Base-by-base conservation (phyloP, 2,797 vertebrate genomes). In the Pantherophis alleghaniensis region DNA sequence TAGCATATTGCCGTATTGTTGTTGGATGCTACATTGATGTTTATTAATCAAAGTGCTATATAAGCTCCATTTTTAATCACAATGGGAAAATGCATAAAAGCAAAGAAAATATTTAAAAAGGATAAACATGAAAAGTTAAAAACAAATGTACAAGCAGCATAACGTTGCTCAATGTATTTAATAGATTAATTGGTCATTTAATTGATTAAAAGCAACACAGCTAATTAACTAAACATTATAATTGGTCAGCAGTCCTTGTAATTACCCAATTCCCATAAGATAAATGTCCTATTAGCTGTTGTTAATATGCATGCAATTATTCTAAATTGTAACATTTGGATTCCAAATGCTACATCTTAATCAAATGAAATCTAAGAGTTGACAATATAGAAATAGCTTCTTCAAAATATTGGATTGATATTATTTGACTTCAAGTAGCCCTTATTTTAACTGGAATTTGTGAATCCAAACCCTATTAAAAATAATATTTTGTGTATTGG, bases 161-260 rank as follows among this genome's bases (percentile, higher is more conserved):
- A 88, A 88, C 24, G 91, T 63, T 79, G 47, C 59, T 56, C 12
- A 83, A 24, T 56, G 47, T 86, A 86, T 74, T 91, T 91, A 93
- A 93, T 91, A 89, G 57, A 91, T 91, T 86, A 93, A 93, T 91
- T 91, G 93, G 69, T 89, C 69, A 86, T 93, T 91, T 93, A 83
- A 93, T 86, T 93, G 90, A 91, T 91, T 91, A 93, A 91, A 93
- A 89, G 66, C 87, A 89, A 56, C 47, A 61, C 26, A 93, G 87
- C 63, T 93, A 93, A 93, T 93, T 91, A 89, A 86, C 87, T 91
- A 93, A 93, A 93, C 90, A 91, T 91, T 93, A 89, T 93, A 93
- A 93, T 93, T 93, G 93, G 93, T 93, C 87, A 93, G 87, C 51
- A 86, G 87, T 32, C 90, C 93, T 86, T 91, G 66, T 93, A 93